phyloP scores from a whole-genome alignment of 92 coral and sea anemone genomes.

The Siderastrea radians region DNA sequence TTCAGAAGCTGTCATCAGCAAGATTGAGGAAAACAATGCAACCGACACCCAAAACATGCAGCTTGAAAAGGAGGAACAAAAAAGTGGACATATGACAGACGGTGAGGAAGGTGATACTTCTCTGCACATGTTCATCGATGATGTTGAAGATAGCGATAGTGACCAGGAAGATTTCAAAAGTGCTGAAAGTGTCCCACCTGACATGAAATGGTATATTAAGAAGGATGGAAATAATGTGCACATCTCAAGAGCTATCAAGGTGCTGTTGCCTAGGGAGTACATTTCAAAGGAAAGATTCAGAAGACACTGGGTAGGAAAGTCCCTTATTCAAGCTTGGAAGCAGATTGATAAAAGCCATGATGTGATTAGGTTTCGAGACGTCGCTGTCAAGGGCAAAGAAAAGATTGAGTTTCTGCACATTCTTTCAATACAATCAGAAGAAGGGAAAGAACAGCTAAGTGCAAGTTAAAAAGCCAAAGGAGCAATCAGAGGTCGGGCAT shows the following conservation, averaged over 20 bases:
- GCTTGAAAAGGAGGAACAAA: not conserved
- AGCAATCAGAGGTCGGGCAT: not conserved
- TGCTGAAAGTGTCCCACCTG: not conserved
- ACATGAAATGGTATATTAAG: not conserved
- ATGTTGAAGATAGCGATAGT: not conserved
- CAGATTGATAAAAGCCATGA: no score
- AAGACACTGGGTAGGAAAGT: slow-evolving; percentile 33
- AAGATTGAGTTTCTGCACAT: no score
- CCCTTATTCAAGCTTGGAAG: not conserved
- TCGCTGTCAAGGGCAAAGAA: not conserved
- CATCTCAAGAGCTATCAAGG: slow-evolving; percentile 16
- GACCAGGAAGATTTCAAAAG: no score
- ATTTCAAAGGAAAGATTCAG: no score
- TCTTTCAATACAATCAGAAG: no score
- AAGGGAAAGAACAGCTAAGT: not conserved
- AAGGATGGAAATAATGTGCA: not conserved
- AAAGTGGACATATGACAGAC: not conserved
- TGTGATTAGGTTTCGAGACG: slow-evolving; percentile 29
- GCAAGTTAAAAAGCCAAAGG: not conserved
- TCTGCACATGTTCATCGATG: not conserved
- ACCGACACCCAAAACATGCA: not conserved
- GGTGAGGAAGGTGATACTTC: not conserved
- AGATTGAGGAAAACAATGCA: not conserved
- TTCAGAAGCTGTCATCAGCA: not conserved
- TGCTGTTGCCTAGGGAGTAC: slow-evolving; percentile 10